Evolutionary conservation across 2,888 invertebrate genomes (phyloP).

Genomic region (Zygogramma bicolorata): DNA sequence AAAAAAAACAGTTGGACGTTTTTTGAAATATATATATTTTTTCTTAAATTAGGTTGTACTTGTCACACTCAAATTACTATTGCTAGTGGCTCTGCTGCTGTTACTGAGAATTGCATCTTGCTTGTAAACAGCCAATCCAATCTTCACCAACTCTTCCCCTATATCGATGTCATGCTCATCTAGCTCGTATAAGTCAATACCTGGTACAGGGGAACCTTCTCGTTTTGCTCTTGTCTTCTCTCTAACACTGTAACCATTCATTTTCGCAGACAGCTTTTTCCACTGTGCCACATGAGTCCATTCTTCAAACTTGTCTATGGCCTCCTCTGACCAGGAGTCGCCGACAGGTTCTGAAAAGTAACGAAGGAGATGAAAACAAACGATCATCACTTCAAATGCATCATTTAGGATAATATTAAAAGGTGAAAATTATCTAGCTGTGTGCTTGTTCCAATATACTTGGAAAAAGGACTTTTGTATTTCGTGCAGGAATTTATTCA

Average conservation of each 20-base stretch:
- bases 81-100: conserved; percentile 57
- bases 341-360: conserved; percentile 62
- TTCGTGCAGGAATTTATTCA: too few species aligned
- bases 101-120: conserved; percentile 52
- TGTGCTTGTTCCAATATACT: too few species aligned
- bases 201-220: conserved; percentile 81
- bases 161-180: conserved; percentile 76
- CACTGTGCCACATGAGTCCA: conserved; percentile 82
- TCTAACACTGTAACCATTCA: conserved; percentile 78
- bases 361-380: conserved; percentile 2
- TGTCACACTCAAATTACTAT: conserved; percentile 59
- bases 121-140: conserved; percentile 70
- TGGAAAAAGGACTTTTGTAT: too few species aligned
- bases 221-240: conserved; percentile 67
- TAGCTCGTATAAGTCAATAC: conserved; percentile 81
- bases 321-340: conserved; percentile 74
- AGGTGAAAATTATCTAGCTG: too few species aligned
- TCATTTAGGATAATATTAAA: too few species aligned
- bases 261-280: conserved; percentile 82
- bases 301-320: conserved; percentile 77
- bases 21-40: not conserved
- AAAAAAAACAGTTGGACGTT: not conserved
- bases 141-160: conserved; percentile 72
- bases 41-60: conserved; percentile 48
- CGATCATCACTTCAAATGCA: not conserved